Evolutionary conservation across 2,113 vertebrate genomes (phyloP).

Genomic region (Oreochromis niloticus): DNA sequence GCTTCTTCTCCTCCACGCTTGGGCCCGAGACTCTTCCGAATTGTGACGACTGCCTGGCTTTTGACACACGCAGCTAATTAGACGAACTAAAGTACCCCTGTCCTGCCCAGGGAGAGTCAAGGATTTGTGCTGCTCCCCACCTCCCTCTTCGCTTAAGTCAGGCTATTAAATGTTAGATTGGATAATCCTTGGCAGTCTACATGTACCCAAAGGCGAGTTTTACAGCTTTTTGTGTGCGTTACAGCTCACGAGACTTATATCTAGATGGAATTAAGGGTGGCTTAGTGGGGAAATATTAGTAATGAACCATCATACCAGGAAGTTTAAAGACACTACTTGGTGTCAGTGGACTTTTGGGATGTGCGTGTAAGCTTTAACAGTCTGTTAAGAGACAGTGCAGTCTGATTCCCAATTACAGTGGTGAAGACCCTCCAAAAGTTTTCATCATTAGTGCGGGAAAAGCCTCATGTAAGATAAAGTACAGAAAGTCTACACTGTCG

Average conservation of each 20-base stretch:
- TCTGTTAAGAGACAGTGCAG: background rate
- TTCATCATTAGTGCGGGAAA: background rate
- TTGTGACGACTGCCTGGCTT: background rate
- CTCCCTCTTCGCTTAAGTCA: background rate
- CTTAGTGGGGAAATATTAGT: constrained; percentile 17
- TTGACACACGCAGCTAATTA: background rate
- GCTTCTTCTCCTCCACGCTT: background rate
- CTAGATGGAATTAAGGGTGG: background rate
- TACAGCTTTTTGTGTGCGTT: background rate
- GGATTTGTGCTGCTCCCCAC: background rate
- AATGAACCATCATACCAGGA: background rate
- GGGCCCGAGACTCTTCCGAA: background rate
- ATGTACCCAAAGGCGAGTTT: background rate
- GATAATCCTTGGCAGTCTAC: constrained; percentile 1
- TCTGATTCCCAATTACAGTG: background rate
- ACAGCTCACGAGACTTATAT: background rate
- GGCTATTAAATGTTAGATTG: constrained; percentile 9
- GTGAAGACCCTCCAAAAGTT: background rate
- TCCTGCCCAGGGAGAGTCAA: background rate
- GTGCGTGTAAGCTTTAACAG: background rate
- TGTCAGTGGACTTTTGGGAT: background rate
- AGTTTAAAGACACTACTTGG: background rate
- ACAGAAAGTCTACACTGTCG: background rate
- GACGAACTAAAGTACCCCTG: background rate
- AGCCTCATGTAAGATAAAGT: background rate